These are phyloP conservation scores for Pogonognathellus flavescens DNA, from an alignment of 1,140 invertebrate genomes.

Conservation along the genomic window DNA sequence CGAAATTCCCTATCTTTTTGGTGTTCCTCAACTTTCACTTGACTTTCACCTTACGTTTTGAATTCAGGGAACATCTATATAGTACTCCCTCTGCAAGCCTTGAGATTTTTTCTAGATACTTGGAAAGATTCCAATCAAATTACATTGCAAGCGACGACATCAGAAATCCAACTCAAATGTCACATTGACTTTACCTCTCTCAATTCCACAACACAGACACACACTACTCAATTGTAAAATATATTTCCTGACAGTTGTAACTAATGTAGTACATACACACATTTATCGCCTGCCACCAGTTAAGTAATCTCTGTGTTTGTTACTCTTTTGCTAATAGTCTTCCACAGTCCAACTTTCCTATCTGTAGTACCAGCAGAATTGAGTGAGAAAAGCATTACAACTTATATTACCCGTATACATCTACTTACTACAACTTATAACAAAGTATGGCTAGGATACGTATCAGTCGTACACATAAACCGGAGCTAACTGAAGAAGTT, in stretches of 20 bases:
- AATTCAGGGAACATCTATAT: conserved; percentile 20
- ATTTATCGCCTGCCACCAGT: too few relatives aligned
- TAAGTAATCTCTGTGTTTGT: too few relatives aligned
- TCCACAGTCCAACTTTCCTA: too few relatives aligned
- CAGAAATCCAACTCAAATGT: conserved; percentile 43
- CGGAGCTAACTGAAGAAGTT: background rate
- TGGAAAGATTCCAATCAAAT: conserved; percentile 44
- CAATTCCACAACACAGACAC: too few relatives aligned
- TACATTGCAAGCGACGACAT: conserved; percentile 41
- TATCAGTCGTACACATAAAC: background rate
- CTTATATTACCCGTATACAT: too few relatives aligned
- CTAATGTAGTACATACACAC: too few relatives aligned
- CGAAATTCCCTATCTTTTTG: background rate
- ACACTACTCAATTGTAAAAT: too few relatives aligned
- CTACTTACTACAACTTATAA: too few relatives aligned
- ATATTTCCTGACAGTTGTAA: too few relatives aligned
- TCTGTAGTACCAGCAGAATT: too few relatives aligned
- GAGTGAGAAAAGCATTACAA: too few relatives aligned
- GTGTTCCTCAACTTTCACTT: conserved; percentile 1
- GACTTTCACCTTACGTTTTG: conserved; percentile 42
- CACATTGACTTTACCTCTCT: conserved; percentile 19
- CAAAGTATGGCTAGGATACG: background rate
- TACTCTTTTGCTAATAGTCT: too few relatives aligned
- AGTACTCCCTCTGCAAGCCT: background rate
- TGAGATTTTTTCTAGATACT: conserved; percentile 34